These are phyloP conservation scores for Zaprionus camerounensis DNA, from an alignment of 1,140 invertebrate genomes.

Conservation along the genomic window DNA sequence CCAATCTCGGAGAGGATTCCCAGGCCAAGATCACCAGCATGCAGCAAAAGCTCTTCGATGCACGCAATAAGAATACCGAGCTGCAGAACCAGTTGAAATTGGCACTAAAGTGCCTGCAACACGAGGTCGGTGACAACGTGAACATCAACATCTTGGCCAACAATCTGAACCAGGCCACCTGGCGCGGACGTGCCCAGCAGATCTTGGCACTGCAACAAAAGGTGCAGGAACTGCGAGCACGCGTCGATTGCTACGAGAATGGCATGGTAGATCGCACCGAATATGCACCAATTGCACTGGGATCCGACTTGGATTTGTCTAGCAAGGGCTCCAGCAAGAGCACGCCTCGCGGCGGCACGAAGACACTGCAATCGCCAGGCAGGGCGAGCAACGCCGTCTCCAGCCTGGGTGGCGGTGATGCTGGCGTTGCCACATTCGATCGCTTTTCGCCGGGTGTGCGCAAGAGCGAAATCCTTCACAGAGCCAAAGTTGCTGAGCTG, in stretches of 20 bases:
- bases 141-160: constrained; percentile 79
- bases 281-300: constrained; percentile 52
- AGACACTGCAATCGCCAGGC: constrained; percentile 13
- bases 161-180: constrained; percentile 85
- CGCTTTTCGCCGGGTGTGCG: constrained; percentile 74
- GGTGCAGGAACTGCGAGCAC: constrained; percentile 87
- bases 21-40: constrained; percentile 86
- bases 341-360: constrained; percentile 21
- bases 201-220: constrained; percentile 88
- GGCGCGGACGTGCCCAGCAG: constrained; percentile 90
- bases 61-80: constrained; percentile 87
- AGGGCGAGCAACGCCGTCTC: constrained; percentile 19
- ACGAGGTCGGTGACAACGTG: constrained; percentile 88
- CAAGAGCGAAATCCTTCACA: constrained; percentile 80
- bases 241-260: constrained; percentile 84
- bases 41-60: constrained; percentile 88
- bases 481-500: constrained; percentile 86
- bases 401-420: constrained; percentile 60
- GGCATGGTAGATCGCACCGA: constrained; percentile 48
- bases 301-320: constrained; percentile 47
- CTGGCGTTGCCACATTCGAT: constrained; percentile 55
- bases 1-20: constrained; percentile 85
- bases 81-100: constrained; percentile 87
- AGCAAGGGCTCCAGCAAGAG: background rate
- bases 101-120: constrained; percentile 87